Evolutionary conservation across 23 tunicate species (phyloP).

Genomic region (Botrylloides violaceus): DNA sequence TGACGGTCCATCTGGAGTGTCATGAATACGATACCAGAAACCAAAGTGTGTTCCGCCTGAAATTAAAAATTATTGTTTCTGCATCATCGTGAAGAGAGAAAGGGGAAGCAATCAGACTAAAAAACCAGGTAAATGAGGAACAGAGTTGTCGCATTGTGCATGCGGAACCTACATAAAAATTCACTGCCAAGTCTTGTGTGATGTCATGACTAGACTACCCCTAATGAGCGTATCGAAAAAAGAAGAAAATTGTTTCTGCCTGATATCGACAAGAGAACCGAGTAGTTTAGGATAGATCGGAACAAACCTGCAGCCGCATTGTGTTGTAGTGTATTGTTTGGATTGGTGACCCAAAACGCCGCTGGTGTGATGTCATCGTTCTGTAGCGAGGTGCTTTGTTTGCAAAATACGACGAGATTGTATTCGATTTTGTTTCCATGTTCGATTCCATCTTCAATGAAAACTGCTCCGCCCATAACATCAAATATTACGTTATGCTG

Average conservation of each 20-base stretch:
- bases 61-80: neutral
- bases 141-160: too few relatives aligned
- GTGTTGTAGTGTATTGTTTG: slow-evolving; percentile 71
- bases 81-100: too few relatives aligned
- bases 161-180: too few relatives aligned
- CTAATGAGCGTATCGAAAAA: too few relatives aligned
- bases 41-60: slow-evolving; percentile 93
- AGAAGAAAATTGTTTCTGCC: too few relatives aligned
- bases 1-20: slow-evolving; percentile 93
- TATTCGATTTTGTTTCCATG: slow-evolving; percentile 62
- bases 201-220: too few relatives aligned
- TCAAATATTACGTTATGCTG: slow-evolving; percentile 79
- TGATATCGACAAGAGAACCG: too few relatives aligned
- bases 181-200: too few relatives aligned
- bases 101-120: too few relatives aligned
- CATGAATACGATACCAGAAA: slow-evolving; percentile 95
- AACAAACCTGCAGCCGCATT: slow-evolving; percentile 78
- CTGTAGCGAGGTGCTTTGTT: slow-evolving; percentile 81
- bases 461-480: slow-evolving; percentile 95
- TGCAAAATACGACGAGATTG: slow-evolving; percentile 84
- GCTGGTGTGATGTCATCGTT: slow-evolving; percentile 96
- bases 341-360: slow-evolving; percentile 95
- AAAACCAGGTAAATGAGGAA: too few relatives aligned
- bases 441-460: slow-evolving; percentile 97
- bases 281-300: too few relatives aligned